Conservation (phyloP, 1,140 invertebrate species). For the Sarcophaga peregrina region DNA sequence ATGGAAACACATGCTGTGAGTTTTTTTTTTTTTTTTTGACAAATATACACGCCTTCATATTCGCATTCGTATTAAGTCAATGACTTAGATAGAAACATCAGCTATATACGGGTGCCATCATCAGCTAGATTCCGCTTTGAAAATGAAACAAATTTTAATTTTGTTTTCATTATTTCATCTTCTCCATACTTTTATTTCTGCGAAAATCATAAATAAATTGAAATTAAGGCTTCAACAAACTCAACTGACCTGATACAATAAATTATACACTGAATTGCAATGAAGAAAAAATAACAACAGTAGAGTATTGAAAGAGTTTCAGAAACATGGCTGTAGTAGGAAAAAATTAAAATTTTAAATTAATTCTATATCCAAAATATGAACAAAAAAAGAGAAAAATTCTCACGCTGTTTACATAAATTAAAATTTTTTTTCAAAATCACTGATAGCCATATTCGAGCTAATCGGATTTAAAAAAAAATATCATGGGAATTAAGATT, state of each 20-base stretch:
- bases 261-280: background rate
- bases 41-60: constrained; percentile 21
- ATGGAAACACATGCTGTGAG: constrained; percentile 26
- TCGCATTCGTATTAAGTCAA: constrained; percentile 31
- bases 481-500: no score
- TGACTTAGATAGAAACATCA: constrained; percentile 8
- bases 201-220: constrained; percentile 4
- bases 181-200: background rate
- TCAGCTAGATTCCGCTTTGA: background rate
- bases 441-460: no score
- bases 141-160: background rate
- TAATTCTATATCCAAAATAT: no score
- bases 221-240: constrained; percentile 16
- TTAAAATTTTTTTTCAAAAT: no score
- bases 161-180: background rate
- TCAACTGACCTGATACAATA: constrained; percentile 37
- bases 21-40: background rate
- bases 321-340: no score
- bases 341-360: no score
- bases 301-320: no score
- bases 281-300: background rate
- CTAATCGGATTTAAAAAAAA: no score
- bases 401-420: no score
- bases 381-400: no score
- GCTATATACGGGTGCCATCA: background rate